These are phyloP conservation scores for Lasioglossum figueresi DNA, from an alignment of 2,888 invertebrate genomes.

Conservation along the genomic window DNA sequence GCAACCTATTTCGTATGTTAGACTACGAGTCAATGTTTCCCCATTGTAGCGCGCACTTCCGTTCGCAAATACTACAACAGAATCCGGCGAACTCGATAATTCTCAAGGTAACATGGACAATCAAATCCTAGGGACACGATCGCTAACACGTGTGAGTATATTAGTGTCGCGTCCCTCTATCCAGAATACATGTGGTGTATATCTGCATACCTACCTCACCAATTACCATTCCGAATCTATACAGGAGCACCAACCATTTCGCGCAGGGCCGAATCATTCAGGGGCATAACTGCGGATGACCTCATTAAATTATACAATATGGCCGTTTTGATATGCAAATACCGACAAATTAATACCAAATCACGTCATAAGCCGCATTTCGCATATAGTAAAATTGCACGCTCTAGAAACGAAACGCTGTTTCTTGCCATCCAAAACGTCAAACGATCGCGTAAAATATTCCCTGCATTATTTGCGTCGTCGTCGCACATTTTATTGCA, in stretches of 20 bases:
- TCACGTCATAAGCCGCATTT: not conserved
- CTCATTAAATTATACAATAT: slow-evolving; percentile 69
- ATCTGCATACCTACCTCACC: slow-evolving; percentile 79
- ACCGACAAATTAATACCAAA: slow-evolving; percentile 43
- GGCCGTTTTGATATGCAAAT: slow-evolving; percentile 44
- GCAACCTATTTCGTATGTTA: slow-evolving; percentile 38
- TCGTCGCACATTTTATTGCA: not conserved
- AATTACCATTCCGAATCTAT: slow-evolving; percentile 77
- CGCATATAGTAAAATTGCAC: not conserved
- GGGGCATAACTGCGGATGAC: slow-evolving; percentile 66
- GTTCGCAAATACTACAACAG: slow-evolving; percentile 70
- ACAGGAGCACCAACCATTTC: slow-evolving; percentile 68
- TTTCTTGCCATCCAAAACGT: not conserved
- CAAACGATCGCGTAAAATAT: not conserved
- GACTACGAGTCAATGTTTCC: slow-evolving; percentile 65
- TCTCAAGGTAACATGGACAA: slow-evolving; percentile 79
- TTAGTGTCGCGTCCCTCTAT: slow-evolving; percentile 70
- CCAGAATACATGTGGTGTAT: slow-evolving; percentile 76
- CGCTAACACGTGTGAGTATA: slow-evolving; percentile 80
- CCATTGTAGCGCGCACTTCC: slow-evolving; percentile 66
- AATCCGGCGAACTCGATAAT: slow-evolving; percentile 77
- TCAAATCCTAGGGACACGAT: slow-evolving; percentile 80
- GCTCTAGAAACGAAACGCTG: not conserved
- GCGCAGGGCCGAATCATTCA: slow-evolving; percentile 67
- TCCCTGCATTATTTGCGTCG: not conserved